phyloP scores from a whole-genome alignment of 2,797 vertebrate genomes.

The Sebastes elongatus region DNA sequence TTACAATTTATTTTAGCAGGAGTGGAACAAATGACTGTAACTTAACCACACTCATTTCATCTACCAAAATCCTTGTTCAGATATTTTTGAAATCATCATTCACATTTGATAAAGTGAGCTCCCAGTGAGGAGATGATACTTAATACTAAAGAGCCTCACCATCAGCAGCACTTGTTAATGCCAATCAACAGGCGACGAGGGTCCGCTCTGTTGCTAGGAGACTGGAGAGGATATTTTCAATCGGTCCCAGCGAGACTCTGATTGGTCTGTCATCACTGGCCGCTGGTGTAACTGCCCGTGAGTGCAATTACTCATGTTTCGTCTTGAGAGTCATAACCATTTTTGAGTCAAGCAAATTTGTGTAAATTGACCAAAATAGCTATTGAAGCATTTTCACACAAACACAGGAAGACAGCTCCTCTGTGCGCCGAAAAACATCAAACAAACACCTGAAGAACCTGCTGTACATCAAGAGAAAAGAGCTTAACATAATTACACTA shows the following conservation, averaged over 20 bases:
- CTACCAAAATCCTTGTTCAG: not conserved
- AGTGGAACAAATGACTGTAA: too few relatives aligned
- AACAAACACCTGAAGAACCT: not conserved
- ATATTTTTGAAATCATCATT: not conserved
- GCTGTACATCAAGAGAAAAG: not conserved
- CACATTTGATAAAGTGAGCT: conserved; percentile 3
- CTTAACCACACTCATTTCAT: not conserved
- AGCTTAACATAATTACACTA: not conserved
- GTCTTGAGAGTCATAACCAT: not conserved
- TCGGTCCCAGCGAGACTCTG: conserved; percentile 9
- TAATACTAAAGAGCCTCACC: conserved; percentile 6
- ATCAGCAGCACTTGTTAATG: conserved; percentile 41
- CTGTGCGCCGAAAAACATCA: not conserved
- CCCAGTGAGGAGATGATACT: conserved; percentile 3
- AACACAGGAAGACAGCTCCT: not conserved
- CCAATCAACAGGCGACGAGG: conserved; percentile 51
- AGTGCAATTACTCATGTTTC: conserved; percentile 15
- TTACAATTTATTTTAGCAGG: too few relatives aligned
- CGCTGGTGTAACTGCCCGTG: conserved; percentile 18
- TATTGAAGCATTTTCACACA: not conserved
- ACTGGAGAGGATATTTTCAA: conserved; percentile 46
- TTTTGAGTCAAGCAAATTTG: not conserved
- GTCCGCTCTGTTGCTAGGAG: conserved; percentile 66
- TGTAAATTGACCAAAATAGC: not conserved
- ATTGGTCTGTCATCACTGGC: conserved; percentile 32